phyloP scores from a whole-genome alignment of 2,888 invertebrate species.

The Apamea monoglypha region DNA sequence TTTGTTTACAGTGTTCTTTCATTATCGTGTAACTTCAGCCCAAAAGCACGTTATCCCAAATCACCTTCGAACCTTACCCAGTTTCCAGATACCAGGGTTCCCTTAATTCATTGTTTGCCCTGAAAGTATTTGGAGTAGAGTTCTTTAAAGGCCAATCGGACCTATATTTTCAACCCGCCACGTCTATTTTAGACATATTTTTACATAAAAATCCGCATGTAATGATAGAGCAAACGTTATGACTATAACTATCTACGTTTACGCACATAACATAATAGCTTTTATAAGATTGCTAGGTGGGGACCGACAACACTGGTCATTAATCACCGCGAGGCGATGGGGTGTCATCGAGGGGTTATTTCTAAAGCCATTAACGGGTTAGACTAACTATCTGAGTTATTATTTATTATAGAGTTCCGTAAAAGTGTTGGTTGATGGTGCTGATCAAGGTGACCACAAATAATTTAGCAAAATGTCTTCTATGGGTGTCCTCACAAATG shows the following conservation, averaged over 20 bases:
- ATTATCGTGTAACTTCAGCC: not conserved
- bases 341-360: slow-evolving; percentile 58
- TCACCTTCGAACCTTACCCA: not conserved
- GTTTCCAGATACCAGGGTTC: not conserved
- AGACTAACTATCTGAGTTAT: slow-evolving; percentile 40
- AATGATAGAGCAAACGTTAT: not conserved
- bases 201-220: not conserved
- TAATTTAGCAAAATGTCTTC: not conserved
- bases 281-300: slow-evolving; percentile 65
- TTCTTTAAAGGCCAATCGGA: not conserved
- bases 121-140: not conserved
- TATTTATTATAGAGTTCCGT: slow-evolving; percentile 14
- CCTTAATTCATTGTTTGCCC: not conserved
- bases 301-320: slow-evolving; percentile 53
- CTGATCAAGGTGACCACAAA: not conserved
- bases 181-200: not conserved
- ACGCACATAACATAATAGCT: slow-evolving; percentile 41
- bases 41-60: not conserved
- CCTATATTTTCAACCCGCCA: not conserved
- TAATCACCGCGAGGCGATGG: slow-evolving; percentile 60
- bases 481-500: not conserved
- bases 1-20: too few relatives aligned
- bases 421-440: not conserved
- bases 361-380: slow-evolving; percentile 54
- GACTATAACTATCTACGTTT: not conserved